Evolutionary conservation across 2,797 vertebrate genomes (phyloP).

Genomic region (Melanotaenia boesemani): DNA sequence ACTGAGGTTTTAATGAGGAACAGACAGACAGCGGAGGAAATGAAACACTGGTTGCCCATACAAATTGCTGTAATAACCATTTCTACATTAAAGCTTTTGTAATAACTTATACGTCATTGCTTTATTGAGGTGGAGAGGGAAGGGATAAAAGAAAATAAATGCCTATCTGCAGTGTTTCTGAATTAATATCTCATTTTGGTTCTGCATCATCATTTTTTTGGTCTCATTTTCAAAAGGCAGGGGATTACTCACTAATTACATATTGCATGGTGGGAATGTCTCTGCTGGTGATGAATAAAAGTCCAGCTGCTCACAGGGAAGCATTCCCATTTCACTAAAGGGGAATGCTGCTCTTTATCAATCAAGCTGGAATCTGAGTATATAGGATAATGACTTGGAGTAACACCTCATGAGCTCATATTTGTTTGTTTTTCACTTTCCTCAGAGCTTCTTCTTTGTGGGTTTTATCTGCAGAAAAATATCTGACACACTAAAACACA

Average conservation of each 20-base stretch:
- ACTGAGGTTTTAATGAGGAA: slow-evolving; percentile 81
- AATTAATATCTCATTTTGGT: slow-evolving; percentile 86
- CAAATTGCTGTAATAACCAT: slow-evolving; percentile 84
- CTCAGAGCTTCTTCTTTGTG: slow-evolving; percentile 11
- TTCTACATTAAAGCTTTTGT: slow-evolving; percentile 81
- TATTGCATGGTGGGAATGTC: slow-evolving; percentile 74
- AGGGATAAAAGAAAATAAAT: slow-evolving; percentile 70
- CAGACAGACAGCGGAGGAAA: slow-evolving; percentile 77
- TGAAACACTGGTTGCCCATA: slow-evolving; percentile 76
- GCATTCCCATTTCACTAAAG: slow-evolving; percentile 48
- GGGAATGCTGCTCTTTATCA: slow-evolving; percentile 49
- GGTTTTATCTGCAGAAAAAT: slow-evolving; percentile 4
- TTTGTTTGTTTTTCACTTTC: slow-evolving; percentile 52
- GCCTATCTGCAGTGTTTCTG: slow-evolving; percentile 77
- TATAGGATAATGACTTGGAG: slow-evolving; percentile 48
- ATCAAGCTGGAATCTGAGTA: slow-evolving; percentile 44
- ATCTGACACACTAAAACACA: slow-evolving; percentile 4
- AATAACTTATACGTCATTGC: slow-evolving; percentile 76
- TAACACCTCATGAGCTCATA: slow-evolving; percentile 44
- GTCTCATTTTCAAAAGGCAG: slow-evolving; percentile 82
- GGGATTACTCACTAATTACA: slow-evolving; percentile 84
- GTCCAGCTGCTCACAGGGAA: slow-evolving; percentile 62
- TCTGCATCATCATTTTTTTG: slow-evolving; percentile 83
- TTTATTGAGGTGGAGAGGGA: slow-evolving; percentile 70
- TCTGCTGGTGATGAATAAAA: slow-evolving; percentile 77